Evolutionary conservation across 2,888 invertebrate species (phyloP), one percentile per base, ranked within the genome.

Genomic region (Sesia apiformis): DNA sequence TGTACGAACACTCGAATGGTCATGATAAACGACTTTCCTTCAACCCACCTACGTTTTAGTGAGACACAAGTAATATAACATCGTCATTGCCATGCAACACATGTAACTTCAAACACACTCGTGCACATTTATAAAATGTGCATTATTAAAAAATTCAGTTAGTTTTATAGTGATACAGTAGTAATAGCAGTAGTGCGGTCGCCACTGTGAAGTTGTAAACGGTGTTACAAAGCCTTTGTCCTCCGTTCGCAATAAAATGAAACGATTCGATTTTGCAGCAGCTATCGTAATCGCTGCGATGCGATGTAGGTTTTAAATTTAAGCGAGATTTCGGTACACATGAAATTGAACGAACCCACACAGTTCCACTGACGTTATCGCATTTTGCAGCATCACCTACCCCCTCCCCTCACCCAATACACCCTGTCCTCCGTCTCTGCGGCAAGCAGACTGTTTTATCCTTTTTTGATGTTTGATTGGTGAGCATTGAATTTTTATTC

Each of bases 221-320:
- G 43, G 43, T 43, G 8, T 43, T 43, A 43, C 43, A 8, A 46
- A 46, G 49, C 23, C 56, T 53, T 56, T 56, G 3, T 46, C 46
- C 46, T 7, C 56, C 49, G 53, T 50, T 8, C 6, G 40, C 40
- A 49, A 46, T 49, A 55, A 54, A 56, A 57, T 51, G 51, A 51
- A 52, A 41, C 49, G 38, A 53, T 52, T 40, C 50, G 51, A 51
- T 52, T 52, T 51, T 40, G 53, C 53, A 53, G 55, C 58, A 56
- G 58, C 56, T 54, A 56, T 53, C 54, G 58, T 55, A 52, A 56
- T 53, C 54, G 56, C 49, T 49, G 46, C 52, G 51, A 49, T 40
- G 43, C 5, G 49, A 52, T 38, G 53, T 40, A 52, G 52, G 57
- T 55, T 60, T 57, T 53, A 56, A 57, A 58, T 58, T 58, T 54